Base-by-base conservation (phyloP, 2,888 invertebrate species). In the Oscheius myriophilus region DNA sequence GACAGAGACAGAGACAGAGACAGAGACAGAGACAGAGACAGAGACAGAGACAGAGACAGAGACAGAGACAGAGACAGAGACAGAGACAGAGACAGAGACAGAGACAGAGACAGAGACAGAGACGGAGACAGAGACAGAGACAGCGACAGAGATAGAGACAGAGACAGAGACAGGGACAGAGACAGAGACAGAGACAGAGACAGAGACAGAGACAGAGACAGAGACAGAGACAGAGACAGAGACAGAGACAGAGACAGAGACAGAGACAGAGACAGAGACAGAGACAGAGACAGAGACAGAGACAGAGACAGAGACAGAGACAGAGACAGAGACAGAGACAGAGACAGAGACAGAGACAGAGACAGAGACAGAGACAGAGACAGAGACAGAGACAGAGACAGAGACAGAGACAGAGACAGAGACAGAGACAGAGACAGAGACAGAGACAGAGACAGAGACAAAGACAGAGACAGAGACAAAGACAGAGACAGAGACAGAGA, bases 401-500 rank as follows among this genome's bases (percentile, higher is more conserved):
- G 42, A 21, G 18, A 53, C 7, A 25, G 23, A 21, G 16, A 21
- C 53, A 21, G 16, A 23, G 9, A 26, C 4, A 21, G 7, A 23
- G 53, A 53, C 4, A 23, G n/a, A 11, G 39, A 23, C 12, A 25
- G 51, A 74, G 82, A 66, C 12, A 25, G 45, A 43, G 7, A 21
- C 11, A 6, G 42, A 21, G 18, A 53, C 7, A 25, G 23, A 21
- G 16, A 21, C 53, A 21, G 16, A 23, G 9, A 26, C 4, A 21
- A 23, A 23, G 53, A 53, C 4, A 23, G n/a, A 11, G 39, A 23
- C 12, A 25, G 51, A 74, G 82, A 66, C 12, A 25, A 42, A 43
- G 7, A 21, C 11, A 6, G 42, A 21, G 18, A 53, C 7, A 25
- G 23, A 21, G 16, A 21, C 53, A 21, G 16, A 23, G 9, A 26